Evolutionary conservation across 2,888 invertebrate genomes (phyloP), one percentile per base, ranked within the genome.

Genomic region (Harmothoe impar): DNA sequence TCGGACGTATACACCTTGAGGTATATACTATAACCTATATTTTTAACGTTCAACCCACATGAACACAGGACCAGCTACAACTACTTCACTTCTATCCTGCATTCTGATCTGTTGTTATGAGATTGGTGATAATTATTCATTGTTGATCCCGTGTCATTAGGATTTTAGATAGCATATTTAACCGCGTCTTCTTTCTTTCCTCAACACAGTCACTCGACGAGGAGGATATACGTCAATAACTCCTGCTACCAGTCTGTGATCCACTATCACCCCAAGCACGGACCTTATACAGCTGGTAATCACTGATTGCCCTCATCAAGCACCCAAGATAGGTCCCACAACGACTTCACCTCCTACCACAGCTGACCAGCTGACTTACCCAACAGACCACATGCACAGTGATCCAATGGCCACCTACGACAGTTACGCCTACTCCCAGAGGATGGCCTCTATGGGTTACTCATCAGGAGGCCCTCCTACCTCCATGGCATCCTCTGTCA

Each of bases 401-500:
- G 62, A 62, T 62, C 62, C 62, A 62, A 84, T 92, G 92, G 91
- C 92, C 23, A 90, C 90, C 86, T 91, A 91, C 91, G 91, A 91
- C 68, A 90, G 91, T 33, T 91, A 91, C 90, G 62, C 91, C n/a
- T 91, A 91, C 90, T 88, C 54, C 17, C 88, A 90, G 84, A 86
- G 92, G 89, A 92, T 92, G 92, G 90, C 90, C 56, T 85, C 91
- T 85, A 91, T 91, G 91, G 90, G 81, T 51, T 91, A 91, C 56
- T 89, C 91, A 25, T 52, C 92, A 91, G 77, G 77, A 31, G 91
- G 29, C 56, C 92, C n/a, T 84, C 93, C 93, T 93, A 93, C 81
- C 91, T 93, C 84, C 91, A 92, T 85, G 92, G 93, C 43, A 92
- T 91, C 93, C 33, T 92, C 93, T 56, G 93, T 92, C 89, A 92